These are phyloP conservation scores for Drosophila pseudoananassae DNA, from an alignment of 1,140 invertebrate genomes.

Conservation along the genomic window DNA sequence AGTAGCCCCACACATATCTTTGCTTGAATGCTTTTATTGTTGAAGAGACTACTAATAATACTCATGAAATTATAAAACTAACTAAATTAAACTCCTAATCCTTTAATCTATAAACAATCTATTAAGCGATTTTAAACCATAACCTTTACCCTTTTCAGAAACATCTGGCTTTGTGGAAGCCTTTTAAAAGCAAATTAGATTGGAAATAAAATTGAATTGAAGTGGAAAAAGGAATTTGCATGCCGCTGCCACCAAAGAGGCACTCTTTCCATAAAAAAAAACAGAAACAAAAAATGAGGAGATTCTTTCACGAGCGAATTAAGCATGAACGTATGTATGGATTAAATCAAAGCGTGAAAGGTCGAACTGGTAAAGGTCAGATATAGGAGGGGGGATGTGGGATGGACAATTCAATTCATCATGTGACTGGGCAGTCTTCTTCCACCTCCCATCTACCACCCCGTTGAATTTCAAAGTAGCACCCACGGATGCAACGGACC, in stretches of 20 bases:
- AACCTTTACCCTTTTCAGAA: no score
- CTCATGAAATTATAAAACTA: no score
- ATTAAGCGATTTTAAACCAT: no score
- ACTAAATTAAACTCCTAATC: no score
- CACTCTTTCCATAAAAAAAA: not conserved
- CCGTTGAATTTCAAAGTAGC: no score
- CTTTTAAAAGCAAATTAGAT: not conserved
- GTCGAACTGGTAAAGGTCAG: conserved; percentile 18
- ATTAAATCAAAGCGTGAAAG: conserved; percentile 24
- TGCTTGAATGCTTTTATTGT: no score
- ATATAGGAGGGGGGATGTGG: no score
- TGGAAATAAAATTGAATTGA: not conserved
- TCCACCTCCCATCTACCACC: no score
- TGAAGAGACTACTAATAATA: no score
- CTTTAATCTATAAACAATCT: no score
- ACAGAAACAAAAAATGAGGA: conserved; percentile 1
- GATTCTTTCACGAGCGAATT: not conserved
- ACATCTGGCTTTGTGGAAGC: not conserved
- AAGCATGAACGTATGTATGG: not conserved
- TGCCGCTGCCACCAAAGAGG: not conserved
- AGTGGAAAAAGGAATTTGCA: not conserved
- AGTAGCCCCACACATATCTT: no score
- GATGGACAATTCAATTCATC: conserved; percentile 1
- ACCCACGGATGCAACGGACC: no score
- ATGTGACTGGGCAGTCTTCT: not conserved